Conservation (phyloP, 2,113 vertebrate species). For the Heterocephalus glaber region DNA sequence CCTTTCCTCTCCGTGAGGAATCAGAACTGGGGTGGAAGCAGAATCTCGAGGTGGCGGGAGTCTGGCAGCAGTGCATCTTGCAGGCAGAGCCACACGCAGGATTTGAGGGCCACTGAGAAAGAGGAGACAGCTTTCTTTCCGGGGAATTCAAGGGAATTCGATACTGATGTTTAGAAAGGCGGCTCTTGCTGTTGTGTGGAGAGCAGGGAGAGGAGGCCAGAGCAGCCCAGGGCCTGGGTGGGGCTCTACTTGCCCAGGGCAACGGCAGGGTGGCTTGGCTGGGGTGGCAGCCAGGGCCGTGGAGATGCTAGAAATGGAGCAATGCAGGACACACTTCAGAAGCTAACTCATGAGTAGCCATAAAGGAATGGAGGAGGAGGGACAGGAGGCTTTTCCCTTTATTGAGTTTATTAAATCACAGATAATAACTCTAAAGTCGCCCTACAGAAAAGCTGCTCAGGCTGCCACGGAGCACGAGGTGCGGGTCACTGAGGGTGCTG, state of each 20-base stretch:
- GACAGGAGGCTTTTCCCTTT: neutral
- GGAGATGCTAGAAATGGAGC: neutral
- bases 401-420: slow-evolving; percentile 56
- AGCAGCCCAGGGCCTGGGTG: neutral
- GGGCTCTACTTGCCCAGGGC: neutral
- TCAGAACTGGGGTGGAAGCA: neutral
- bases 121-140: neutral
- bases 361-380: neutral
- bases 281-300: neutral
- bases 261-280: neutral
- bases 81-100: neutral
- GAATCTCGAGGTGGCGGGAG: neutral
- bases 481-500: slow-evolving; percentile 39
- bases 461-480: neutral
- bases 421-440: slow-evolving; percentile 32
- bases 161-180: neutral
- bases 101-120: slow-evolving; percentile 23
- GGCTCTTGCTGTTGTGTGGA: neutral
- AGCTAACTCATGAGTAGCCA: neutral
- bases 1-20: neutral
- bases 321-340: neutral
- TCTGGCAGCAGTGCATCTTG: neutral
- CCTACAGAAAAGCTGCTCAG: slow-evolving; percentile 29
- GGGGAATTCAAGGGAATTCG: neutral
- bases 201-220: neutral